Evolutionary conservation across 2,113 vertebrate species (phyloP).

Genomic region (Nannospalax galili): DNA sequence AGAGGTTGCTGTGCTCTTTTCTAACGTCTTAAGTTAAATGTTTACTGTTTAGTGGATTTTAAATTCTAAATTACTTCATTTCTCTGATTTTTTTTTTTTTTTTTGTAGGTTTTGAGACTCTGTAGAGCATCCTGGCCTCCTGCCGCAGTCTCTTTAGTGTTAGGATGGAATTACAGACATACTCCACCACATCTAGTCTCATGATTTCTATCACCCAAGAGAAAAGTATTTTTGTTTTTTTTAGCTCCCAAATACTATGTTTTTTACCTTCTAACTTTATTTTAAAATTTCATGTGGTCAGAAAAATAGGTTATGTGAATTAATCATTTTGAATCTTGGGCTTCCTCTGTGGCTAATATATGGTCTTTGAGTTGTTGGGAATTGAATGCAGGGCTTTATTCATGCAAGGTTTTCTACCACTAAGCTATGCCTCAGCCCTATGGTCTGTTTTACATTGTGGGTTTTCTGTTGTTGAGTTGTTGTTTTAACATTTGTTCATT

Average conservation of each 20-base stretch:
- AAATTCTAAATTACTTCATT: background rate
- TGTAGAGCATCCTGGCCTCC: background rate
- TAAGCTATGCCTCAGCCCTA: background rate
- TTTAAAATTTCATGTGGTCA: background rate
- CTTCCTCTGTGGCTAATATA: background rate
- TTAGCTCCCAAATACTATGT: background rate
- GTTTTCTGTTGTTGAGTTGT: too few species aligned
- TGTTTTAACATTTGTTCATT: too few species aligned
- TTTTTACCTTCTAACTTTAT: background rate
- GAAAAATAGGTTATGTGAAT: background rate
- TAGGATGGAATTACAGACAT: background rate
- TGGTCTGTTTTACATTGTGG: too few species aligned
- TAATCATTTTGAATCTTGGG: background rate
- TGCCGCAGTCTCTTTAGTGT: background rate
- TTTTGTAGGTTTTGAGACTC: background rate
- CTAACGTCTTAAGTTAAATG: background rate
- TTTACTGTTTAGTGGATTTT: background rate
- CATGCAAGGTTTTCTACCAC: background rate
- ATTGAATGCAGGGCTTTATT: background rate
- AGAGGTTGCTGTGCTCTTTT: background rate
- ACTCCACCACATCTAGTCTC: background rate
- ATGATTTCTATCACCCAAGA: background rate
- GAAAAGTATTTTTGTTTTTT: background rate
- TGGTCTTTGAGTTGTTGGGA: background rate
- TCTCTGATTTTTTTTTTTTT: background rate